Percentiles rank a stretch among this genome's conserved stretches.
Evolutionary conservation across 1,140 invertebrate genomes (phyloP).

Genomic region (Drosophila malerkotliana): DNA sequence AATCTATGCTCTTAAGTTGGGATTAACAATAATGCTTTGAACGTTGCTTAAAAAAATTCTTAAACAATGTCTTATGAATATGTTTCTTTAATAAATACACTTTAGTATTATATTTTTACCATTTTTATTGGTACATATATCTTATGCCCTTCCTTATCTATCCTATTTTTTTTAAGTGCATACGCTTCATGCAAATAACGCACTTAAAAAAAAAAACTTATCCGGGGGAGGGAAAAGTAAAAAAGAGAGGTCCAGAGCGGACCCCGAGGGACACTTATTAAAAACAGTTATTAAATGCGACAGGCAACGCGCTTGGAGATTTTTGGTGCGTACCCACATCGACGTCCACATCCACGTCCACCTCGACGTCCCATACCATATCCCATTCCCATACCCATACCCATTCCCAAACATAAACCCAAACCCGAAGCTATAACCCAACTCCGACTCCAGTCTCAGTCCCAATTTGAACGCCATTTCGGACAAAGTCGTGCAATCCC

Average conservation of each 20-base stretch:
- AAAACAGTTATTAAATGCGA: constrained; percentile 82
- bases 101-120: too few species aligned
- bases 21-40: too few species aligned
- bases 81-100: too few species aligned
- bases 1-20: too few species aligned
- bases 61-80: too few species aligned
- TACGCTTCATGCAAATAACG: constrained; percentile 66
- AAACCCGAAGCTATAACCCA: not conserved
- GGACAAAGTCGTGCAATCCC: constrained; percentile 77
- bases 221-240: constrained; percentile 15
- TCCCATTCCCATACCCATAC: constrained; percentile 20
- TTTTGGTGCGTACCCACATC: constrained; percentile 68
- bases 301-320: constrained; percentile 77
- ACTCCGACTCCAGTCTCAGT: constrained; percentile 20
- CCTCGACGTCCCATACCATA: not conserved
- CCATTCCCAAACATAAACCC: constrained; percentile 7
- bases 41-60: too few species aligned
- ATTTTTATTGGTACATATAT: too few species aligned
- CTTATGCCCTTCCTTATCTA: too few species aligned
- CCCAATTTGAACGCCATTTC: constrained; percentile 49
- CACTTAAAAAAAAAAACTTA: constrained; percentile 2
- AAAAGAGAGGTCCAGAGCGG: constrained; percentile 28
- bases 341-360: constrained; percentile 26
- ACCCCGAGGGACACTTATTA: constrained; percentile 80
- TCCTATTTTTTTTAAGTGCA: constrained; percentile 9